Evolutionary conservation across 2,113 vertebrate genomes (phyloP).

Genomic region (Solea solea): DNA sequence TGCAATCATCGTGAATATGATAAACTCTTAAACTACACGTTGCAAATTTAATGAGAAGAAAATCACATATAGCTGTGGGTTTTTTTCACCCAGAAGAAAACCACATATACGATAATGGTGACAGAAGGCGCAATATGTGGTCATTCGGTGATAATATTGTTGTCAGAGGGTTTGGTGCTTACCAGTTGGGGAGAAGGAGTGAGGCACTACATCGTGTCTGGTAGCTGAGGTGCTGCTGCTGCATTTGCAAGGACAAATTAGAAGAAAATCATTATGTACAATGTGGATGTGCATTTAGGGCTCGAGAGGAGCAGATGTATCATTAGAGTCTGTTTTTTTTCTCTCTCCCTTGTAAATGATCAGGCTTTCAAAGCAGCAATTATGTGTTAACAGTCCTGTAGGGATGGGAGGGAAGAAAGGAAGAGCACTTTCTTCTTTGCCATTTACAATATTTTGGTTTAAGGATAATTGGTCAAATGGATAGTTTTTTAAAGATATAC

Average conservation of each 20-base stretch:
- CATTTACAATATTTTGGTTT: background rate
- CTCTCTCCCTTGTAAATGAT: constrained; percentile 7
- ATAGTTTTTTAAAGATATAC: no score
- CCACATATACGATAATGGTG: constrained; percentile 45
- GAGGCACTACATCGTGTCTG: constrained; percentile 81
- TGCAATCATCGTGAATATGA: background rate
- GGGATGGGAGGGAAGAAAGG: background rate
- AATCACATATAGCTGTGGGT: constrained; percentile 47
- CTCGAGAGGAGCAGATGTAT: constrained; percentile 22
- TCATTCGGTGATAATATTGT: constrained; percentile 71
- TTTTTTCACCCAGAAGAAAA: constrained; percentile 30
- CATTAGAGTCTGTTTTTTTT: constrained; percentile 5
- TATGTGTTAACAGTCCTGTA: background rate
- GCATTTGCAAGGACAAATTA: constrained; percentile 74
- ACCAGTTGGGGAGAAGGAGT: constrained; percentile 84
- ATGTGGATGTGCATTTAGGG: constrained; percentile 13
- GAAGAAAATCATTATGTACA: constrained; percentile 9
- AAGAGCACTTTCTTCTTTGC: background rate
- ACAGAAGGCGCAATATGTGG: constrained; percentile 74
- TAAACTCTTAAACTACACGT: background rate
- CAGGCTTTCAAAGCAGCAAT: background rate
- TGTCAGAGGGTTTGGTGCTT: constrained; percentile 79
- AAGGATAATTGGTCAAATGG: background rate
- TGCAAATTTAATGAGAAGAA: background rate
- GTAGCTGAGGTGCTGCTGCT: constrained; percentile 84